Conservation (phyloP, 1,140 invertebrate genomes). For the Orchesella cincta region DNA sequence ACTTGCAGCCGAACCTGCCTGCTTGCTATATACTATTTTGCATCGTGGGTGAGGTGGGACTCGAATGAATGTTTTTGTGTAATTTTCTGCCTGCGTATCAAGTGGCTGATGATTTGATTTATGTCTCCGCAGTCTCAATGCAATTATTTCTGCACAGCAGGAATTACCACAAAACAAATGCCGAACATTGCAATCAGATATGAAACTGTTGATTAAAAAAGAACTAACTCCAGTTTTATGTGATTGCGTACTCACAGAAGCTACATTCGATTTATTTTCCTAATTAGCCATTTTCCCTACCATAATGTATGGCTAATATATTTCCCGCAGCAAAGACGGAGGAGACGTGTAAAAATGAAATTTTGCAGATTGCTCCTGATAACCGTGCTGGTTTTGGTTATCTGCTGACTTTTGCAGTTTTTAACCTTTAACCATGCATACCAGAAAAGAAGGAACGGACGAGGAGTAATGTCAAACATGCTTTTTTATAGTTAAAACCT, state of each 20-base stretch:
- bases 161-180: background rate
- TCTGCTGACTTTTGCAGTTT: too few species aligned
- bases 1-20: too few species aligned
- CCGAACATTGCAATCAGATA: too few species aligned
- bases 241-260: slow-evolving; percentile 16
- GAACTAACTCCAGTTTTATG: background rate
- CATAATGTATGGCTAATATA: background rate
- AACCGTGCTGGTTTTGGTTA: background rate
- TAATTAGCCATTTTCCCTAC: slow-evolving; percentile 15
- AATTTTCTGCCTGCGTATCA: too few species aligned
- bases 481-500: too few species aligned
- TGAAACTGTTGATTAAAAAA: too few species aligned
- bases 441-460: too few species aligned
- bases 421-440: too few species aligned
- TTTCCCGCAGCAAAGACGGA: background rate
- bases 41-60: too few species aligned
- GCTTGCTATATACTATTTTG: too few species aligned
- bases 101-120: slow-evolving; percentile 10
- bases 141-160: background rate
- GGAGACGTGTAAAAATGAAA: background rate
- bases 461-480: too few species aligned
- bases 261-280: slow-evolving; percentile 4
- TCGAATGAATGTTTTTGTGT: too few species aligned
- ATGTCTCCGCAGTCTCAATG: background rate
- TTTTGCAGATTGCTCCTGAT: background rate